Evolutionary conservation across 2,797 vertebrate species (phyloP), one percentile per base, ranked within the genome.

Genomic region (Esox lucius): DNA sequence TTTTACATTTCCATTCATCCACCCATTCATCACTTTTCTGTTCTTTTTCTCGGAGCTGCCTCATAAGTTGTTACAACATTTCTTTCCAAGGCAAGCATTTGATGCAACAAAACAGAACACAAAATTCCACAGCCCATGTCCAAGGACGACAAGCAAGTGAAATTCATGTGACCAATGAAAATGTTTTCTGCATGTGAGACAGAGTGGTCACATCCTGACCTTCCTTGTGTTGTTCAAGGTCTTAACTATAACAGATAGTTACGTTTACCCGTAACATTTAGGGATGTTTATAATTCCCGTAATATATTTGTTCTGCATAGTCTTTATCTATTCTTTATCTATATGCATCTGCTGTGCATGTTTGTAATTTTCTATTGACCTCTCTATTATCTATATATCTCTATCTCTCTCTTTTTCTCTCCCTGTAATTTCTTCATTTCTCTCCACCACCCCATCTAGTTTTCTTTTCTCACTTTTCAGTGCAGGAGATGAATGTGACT

Each of bases 171-270:
- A 22, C 24, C 9, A 28, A 11, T 61, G 39, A 42, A 13, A 1
- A 13, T 59, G 19, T 61, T 17, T 72, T 72, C 19, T 28, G 71
- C 42, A 19, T 56, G 59, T 48, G 56, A 42, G 71, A 1, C 5
- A 5, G 22, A 3, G n/a, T 11, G 59, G 46, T 80, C 81, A 85
- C 85, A 80, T 81, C 75, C 73, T 75, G 72, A 77, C 67, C 26
- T 19, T 69, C 74, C 28, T 72, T 81, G 76, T 70, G 75, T 53
- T 73, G 64, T 31, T 75, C 81, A 83, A 83, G 80, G 78, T 51
- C 77, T 71, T 24, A 22, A 46, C 26, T 33, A 39, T 76, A 72
- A 75, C 33, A 71, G 68, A 83, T 80, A 24, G 16, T 1, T 46
- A 42, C 49, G 17, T 83, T 72, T 31, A 28, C 31, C n/a, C 19